Percentiles rank a stretch among this genome's conserved stretches.
Evolutionary conservation across 2,888 invertebrate genomes (phyloP).

Genomic region (Luffia ferchaultella): DNA sequence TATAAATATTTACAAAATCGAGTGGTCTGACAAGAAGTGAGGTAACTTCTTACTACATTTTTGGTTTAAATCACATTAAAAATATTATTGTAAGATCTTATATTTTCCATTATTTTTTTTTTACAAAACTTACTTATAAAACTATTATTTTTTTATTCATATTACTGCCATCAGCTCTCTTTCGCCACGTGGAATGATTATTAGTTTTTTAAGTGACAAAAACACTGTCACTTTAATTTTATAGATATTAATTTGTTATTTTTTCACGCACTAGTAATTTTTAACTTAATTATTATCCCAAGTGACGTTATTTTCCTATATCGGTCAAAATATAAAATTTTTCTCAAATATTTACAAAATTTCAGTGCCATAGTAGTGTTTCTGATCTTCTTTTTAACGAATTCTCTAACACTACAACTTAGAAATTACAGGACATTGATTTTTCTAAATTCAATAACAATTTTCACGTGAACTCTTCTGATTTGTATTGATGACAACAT

Average conservation of each 20-base stretch:
- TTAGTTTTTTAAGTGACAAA: background rate
- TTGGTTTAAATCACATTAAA: constrained; percentile 62
- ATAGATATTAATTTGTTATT: background rate
- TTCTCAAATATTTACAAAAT: background rate
- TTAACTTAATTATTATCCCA: constrained; percentile 11
- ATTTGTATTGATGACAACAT: no score
- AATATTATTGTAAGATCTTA: constrained; percentile 35
- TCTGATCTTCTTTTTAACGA: no score
- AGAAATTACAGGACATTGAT: no score
- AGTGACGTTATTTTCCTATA: constrained; percentile 15
- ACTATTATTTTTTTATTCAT: constrained; percentile 1
- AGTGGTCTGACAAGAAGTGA: constrained; percentile 28
- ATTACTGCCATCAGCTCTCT: background rate
- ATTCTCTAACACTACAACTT: no score
- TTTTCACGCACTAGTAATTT: background rate
- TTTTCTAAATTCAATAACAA: no score
- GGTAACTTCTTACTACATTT: constrained; percentile 32
- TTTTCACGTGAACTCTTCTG: no score
- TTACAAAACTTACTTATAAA: constrained; percentile 21
- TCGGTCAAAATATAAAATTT: constrained; percentile 3
- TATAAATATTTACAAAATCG: constrained; percentile 37
- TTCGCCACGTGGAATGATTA: constrained; percentile 3
- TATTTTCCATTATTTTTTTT: constrained; percentile 30
- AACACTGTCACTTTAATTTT: background rate
- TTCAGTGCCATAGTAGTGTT: constrained; percentile 1